phyloP scores from a whole-genome alignment of 2,888 invertebrate genomes.

The Caenorhabditis japonica region DNA sequence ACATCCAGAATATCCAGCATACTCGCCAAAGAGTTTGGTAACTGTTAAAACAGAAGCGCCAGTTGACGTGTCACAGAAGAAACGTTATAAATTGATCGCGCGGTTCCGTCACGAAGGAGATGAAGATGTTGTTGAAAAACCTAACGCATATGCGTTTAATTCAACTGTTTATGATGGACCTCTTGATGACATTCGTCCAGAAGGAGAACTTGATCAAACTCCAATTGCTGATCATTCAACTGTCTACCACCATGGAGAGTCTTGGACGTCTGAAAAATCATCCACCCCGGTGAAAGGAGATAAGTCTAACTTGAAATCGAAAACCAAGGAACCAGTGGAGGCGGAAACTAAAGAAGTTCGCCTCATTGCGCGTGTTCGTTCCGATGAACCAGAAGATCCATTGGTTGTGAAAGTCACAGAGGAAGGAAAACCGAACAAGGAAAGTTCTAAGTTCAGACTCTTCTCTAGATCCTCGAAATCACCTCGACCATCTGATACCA shows the following conservation, averaged over 20 bases:
- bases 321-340: conserved; percentile 12
- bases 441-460: conserved; percentile 24
- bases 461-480: conserved; percentile 19
- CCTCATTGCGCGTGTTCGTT: conserved; percentile 23
- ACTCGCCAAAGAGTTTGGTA: conserved; percentile 13
- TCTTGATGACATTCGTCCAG: conserved; percentile 5
- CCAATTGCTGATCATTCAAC: conserved; percentile 27
- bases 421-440: conserved; percentile 23
- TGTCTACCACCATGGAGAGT: conserved; percentile 31
- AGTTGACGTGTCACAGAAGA: conserved; percentile 10
- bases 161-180: conserved; percentile 41
- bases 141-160: conserved; percentile 22
- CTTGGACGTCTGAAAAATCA: conserved; percentile 1
- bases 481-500: conserved; percentile 27
- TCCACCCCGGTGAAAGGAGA: neutral
- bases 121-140: conserved; percentile 31
- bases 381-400: conserved; percentile 20
- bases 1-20: conserved; percentile 17
- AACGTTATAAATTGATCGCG: conserved; percentile 9
- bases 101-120: conserved; percentile 34
- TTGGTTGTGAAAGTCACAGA: neutral
- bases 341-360: conserved; percentile 31
- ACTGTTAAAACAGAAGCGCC: neutral
- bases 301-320: conserved; percentile 27
- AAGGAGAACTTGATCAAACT: conserved; percentile 10